These are phyloP conservation scores for Centruroides vittatus DNA, from an alignment of 1,140 invertebrate species.

Conservation along the genomic window DNA sequence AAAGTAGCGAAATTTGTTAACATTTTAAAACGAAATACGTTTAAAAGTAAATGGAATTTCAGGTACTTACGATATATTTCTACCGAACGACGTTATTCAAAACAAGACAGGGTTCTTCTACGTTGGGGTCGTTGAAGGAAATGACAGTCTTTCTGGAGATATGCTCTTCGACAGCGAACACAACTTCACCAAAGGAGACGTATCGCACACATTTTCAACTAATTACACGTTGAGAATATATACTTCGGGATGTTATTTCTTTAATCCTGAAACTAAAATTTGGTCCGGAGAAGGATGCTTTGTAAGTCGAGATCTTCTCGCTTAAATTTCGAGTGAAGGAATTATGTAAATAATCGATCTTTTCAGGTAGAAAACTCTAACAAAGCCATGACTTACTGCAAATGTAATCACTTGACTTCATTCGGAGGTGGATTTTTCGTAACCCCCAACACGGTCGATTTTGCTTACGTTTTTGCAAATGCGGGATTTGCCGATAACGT, in stretches of 20 bases:
- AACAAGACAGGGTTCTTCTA: conserved; percentile 25
- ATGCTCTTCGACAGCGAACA: conserved; percentile 14
- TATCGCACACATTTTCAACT: conserved; percentile 21
- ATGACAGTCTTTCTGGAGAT: conserved; percentile 15
- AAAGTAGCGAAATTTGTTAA: neutral
- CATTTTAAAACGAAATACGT: no score
- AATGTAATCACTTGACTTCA: conserved; percentile 38
- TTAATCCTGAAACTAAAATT: conserved; percentile 19
- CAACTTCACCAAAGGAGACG: conserved; percentile 18
- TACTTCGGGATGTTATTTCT: conserved; percentile 26
- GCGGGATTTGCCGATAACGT: conserved; percentile 39
- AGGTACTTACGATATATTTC: conserved; percentile 20
- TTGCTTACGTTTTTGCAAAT: conserved; percentile 38
- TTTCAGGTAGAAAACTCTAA: conserved; percentile 21
- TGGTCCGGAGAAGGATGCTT: conserved; percentile 24
- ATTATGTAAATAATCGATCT: neutral
- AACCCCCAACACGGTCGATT: conserved; percentile 40
- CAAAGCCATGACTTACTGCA: conserved; percentile 29
- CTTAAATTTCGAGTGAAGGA: neutral
- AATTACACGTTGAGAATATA: conserved; percentile 25
- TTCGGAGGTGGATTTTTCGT: conserved; percentile 40
- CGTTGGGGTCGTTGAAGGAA: conserved; percentile 22
- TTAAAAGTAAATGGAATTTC: neutral
- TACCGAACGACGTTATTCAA: conserved; percentile 18
- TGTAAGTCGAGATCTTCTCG: conserved; percentile 15